Evolutionary conservation across 2,797 vertebrate species (phyloP), one percentile per base, ranked within the genome.

Genomic region (Synaphobranchus kaupii): DNA sequence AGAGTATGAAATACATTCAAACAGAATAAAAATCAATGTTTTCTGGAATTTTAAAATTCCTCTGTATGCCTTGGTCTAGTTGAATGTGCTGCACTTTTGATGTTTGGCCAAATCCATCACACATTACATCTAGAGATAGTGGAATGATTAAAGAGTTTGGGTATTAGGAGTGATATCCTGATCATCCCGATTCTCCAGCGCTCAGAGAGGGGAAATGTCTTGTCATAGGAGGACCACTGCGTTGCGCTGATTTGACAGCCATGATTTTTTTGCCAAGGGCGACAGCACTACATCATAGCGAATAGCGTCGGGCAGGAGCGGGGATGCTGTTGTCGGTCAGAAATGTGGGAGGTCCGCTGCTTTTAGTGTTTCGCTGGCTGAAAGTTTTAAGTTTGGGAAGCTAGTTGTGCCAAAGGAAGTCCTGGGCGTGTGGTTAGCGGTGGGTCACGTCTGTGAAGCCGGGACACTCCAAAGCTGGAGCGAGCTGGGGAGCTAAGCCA

Each of bases 161-260:
- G 88, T 80, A 87, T 88, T 84, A 85, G 71, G 78, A 76, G 83
- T 73, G 88, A 89, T 90, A 83, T 86, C 83, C 52, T 15, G 28
- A 2, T 25, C 73, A 25, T 22, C 73, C 34, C 68, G 73, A 3
- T 28, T 54, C n/a, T 31, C 4, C 80, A 82, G 47, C n/a, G 5
- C n/a, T 34, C n/a, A 20, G 10, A 15, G n/a, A 56, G 52, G n/a
- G 47, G 78, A 50, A 81, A 50, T 58, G 0, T 83, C 52, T 54
- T 47, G 48, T 83, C 47, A 31, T 20, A 20, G 52, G 50, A 31
- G 82, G 50, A 31, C 50, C n/a, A 31, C 31, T 83, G 50, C 82
- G 31, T 31, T 8, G 52, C 31, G 12, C 13, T 56, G 82, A 56
- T 56, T 50, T 25, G 82, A 52, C 20, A 54, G 52, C 82, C 50